These are phyloP conservation scores for Endomychus coccineus DNA, from an alignment of 2,888 invertebrate genomes.

Conservation along the genomic window DNA sequence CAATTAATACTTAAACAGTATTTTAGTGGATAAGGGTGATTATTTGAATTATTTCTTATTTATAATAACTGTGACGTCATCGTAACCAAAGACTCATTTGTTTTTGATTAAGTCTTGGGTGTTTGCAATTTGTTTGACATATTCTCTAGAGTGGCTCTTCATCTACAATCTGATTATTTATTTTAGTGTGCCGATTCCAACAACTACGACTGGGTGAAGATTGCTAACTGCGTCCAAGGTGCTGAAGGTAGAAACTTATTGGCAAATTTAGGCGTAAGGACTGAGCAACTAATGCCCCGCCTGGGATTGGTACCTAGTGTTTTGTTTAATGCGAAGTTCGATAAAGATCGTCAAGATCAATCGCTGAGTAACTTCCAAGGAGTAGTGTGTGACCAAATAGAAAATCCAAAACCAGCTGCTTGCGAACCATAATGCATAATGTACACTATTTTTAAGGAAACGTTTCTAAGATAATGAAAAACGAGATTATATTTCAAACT, in stretches of 20 bases:
- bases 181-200: constrained; percentile 11
- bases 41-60: too few species aligned
- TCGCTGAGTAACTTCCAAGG: constrained; percentile 5
- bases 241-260: constrained; percentile 6
- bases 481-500: too few species aligned
- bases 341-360: constrained; percentile 7
- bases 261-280: constrained; percentile 9
- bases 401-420: constrained; percentile 8
- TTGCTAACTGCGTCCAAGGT: constrained; percentile 3
- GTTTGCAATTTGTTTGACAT: too few species aligned
- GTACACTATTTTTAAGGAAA: too few species aligned
- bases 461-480: too few species aligned
- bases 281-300: constrained; percentile 4
- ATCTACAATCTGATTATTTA: neutral
- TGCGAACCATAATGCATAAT: constrained; percentile 9
- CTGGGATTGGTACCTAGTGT: constrained; percentile 10
- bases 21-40: too few species aligned
- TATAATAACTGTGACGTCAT: too few species aligned
- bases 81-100: too few species aligned
- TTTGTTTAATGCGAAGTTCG: constrained; percentile 10
- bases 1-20: too few species aligned
- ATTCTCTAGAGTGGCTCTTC: too few species aligned
- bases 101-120: too few species aligned
- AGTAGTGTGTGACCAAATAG: constrained; percentile 6
- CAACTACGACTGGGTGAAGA: constrained; percentile 6